A percentile compares a stretch with the other conserved stretches of the same genome.
These are phyloP conservation scores for Rachycentron canadum DNA, from an alignment of 2,797 vertebrate genomes.

Conservation along the genomic window DNA sequence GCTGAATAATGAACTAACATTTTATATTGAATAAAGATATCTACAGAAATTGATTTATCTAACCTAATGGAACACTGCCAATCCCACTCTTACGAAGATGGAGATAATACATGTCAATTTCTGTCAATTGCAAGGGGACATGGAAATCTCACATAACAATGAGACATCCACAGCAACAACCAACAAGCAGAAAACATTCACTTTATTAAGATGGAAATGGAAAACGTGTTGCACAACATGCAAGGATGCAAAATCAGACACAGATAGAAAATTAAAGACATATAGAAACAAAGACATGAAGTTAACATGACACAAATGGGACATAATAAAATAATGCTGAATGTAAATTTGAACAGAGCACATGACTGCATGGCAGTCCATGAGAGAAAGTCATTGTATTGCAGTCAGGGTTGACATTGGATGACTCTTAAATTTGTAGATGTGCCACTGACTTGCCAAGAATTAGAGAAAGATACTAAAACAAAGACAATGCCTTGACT, in stretches of 20 bases:
- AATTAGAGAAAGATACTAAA: slow-evolving; percentile 29
- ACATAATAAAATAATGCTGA: slow-evolving; percentile 41
- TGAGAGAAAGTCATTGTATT: slow-evolving; percentile 36
- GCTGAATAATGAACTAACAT: not conserved
- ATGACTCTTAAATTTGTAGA: slow-evolving; percentile 15
- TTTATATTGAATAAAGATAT: slow-evolving; percentile 11
- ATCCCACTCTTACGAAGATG: slow-evolving; percentile 54
- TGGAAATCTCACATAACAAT: slow-evolving; percentile 70
- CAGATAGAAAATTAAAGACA: slow-evolving; percentile 62
- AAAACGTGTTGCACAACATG: slow-evolving; percentile 80
- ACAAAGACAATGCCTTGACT: slow-evolving; percentile 42
- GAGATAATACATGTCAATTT: slow-evolving; percentile 56
- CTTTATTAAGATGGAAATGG: slow-evolving; percentile 80
- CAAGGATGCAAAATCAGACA: slow-evolving; percentile 79
- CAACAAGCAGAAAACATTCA: slow-evolving; percentile 73
- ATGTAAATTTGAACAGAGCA: slow-evolving; percentile 33
- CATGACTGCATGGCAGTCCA: slow-evolving; percentile 28
- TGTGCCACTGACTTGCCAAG: slow-evolving; percentile 30
- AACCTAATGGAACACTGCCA: slow-evolving; percentile 61
- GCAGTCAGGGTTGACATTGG: not conserved
- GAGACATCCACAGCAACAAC: slow-evolving; percentile 74
- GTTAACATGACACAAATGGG: slow-evolving; percentile 53
- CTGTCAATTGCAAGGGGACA: slow-evolving; percentile 61
- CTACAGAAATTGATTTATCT: slow-evolving; percentile 7
- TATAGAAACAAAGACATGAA: slow-evolving; percentile 51